Base-by-base conservation (phyloP, 2,888 invertebrate genomes). In the Bimastos eiseni region DNA sequence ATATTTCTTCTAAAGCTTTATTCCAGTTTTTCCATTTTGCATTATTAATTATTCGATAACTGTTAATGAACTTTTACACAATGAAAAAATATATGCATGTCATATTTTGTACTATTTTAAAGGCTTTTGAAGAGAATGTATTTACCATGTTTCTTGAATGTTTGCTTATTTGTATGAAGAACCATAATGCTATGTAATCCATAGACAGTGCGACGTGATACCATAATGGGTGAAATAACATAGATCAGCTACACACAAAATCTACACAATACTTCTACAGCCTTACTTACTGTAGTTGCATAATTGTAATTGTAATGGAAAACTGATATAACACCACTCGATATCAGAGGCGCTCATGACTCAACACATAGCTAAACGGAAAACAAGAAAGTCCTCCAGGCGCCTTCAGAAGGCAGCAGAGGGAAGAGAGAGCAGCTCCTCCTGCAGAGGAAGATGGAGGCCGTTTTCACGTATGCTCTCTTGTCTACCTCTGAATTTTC, bases 1-100 rank as follows among this genome's bases (percentile, higher is more conserved):
- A n/a, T 70, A 8, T 30, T 70, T n/a, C n/a, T n/a, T 49, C 49
- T 0, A n/a, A n/a, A 70, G 30, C 24, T 70, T n/a, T 70, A 70
- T 70, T 70, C 70, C 70, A 70, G 70, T 70, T 70, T 49, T 70
- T 70, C n/a, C 70, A n/a, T n/a, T 70, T n/a, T 70, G 70, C 70
- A n/a, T n/a, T n/a, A n/a, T 70, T 70, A 30, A 70, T 70, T 8
- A n/a, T 70, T 70, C 70, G 30, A n/a, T 30, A 70, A 70, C 70
- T 70, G 70, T n/a, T 6, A n/a, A n/a, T 49, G 70, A 70, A n/a
- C 70, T 70, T 30, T 70, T 70, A 70, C 70, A 70, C 70, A 70
- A n/a, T 70, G 1, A 70, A 70, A 70, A 70, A 3, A 44, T 44
- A 11, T 70, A 70, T 70, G 70, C n/a, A 70, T n/a, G 70, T 70